Evolutionary conservation across 2,797 vertebrate genomes (phyloP).

Genomic region (Eupleurogrammus muticus): DNA sequence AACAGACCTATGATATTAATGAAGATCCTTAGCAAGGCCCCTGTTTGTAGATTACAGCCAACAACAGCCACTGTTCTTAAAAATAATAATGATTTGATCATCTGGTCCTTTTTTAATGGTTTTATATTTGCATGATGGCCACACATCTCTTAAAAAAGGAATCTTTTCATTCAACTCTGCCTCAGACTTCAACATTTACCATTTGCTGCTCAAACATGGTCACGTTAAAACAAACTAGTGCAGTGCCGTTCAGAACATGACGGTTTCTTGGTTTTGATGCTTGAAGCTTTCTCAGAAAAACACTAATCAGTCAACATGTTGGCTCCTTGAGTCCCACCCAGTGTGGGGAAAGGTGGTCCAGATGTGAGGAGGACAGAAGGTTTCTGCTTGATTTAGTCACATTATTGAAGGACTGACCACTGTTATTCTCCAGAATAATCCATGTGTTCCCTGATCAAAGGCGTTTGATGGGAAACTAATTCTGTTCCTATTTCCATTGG

Average conservation of each 20-base stretch:
- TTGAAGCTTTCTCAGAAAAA: no score
- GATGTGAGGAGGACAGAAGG: no score
- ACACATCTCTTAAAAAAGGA: background rate
- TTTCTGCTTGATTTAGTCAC: no score
- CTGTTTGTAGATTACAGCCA: no score
- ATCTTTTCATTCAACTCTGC: background rate
- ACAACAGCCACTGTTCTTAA: no score
- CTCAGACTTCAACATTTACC: background rate
- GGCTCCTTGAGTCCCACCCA: no score
- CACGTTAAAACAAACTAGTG: background rate
- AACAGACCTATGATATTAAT: no score
- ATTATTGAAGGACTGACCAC: conserved; percentile 6
- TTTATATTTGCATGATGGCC: background rate
- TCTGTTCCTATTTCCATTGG: conserved; percentile 19
- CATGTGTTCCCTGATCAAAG: background rate
- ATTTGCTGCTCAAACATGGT: background rate
- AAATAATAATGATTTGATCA: background rate
- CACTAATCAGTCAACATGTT: no score
- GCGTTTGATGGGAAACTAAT: background rate
- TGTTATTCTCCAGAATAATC: background rate
- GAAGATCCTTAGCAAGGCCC: no score
- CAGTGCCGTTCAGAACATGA: no score
- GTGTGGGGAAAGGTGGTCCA: no score
- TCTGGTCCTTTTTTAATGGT: background rate
- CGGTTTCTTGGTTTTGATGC: no score